phyloP scores from a whole-genome alignment of 2,113 vertebrate species.

The Equus przewalskii region DNA sequence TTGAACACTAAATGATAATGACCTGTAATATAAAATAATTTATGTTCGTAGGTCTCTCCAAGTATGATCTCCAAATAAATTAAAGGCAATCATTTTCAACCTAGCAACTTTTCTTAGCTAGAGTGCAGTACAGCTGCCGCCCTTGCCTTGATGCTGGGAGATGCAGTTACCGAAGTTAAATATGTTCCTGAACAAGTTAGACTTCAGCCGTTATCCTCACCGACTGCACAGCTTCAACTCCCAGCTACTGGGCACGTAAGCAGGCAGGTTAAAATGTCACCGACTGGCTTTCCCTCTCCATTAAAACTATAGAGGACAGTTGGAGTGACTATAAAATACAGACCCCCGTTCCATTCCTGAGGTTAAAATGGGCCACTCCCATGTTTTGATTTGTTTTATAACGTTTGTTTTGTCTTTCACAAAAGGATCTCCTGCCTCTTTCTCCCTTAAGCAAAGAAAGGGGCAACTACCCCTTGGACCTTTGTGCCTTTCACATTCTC shows the following conservation, averaged over 20 bases:
- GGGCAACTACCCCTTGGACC: not conserved
- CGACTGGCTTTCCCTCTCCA: not conserved
- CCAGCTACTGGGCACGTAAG: not conserved
- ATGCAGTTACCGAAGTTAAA: not conserved
- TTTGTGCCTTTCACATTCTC: not conserved
- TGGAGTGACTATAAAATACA: not conserved
- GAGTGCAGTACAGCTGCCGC: not conserved
- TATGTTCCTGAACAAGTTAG: not conserved
- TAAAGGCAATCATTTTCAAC: slow-evolving; percentile 20
- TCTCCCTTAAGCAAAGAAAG: not conserved
- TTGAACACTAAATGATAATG: slow-evolving; percentile 53
- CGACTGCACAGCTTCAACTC: not conserved
- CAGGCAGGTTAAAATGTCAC: not conserved
- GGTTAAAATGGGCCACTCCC: not conserved
- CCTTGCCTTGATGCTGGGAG: not conserved
- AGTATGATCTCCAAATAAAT: slow-evolving; percentile 44
- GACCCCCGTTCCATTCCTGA: not conserved
- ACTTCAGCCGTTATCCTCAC: not conserved
- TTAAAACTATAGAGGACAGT: not conserved
- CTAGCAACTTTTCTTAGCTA: not conserved
- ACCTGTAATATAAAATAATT: slow-evolving; percentile 56
- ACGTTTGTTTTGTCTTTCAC: not conserved
- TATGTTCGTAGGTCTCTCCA: not conserved
- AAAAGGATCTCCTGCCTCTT: not conserved
- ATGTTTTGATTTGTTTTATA: not conserved